Conservation (phyloP, 2,797 vertebrate species). For the Melanotaenia trifasciata region DNA sequence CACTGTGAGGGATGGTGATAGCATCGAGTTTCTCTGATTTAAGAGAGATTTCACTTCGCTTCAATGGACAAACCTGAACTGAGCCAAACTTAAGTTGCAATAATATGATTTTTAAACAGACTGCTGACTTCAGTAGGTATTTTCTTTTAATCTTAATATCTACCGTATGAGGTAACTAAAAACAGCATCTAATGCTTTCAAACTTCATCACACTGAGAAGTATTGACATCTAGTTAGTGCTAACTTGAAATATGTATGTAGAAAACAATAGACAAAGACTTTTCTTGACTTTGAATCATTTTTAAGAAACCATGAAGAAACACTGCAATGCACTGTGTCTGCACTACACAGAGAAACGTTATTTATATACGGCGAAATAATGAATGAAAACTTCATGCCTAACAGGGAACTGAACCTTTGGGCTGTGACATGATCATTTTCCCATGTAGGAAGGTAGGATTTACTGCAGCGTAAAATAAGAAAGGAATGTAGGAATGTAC, state of each 20-base stretch:
- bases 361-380: neutral
- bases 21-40: slow-evolving; percentile 19
- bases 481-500: slow-evolving; percentile 1
- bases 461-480: slow-evolving; percentile 6
- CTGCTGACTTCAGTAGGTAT: neutral
- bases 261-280: neutral
- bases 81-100: neutral
- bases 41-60: neutral
- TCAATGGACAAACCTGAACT: neutral
- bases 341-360: neutral
- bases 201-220: neutral
- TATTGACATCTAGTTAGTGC: neutral
- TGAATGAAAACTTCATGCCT: neutral
- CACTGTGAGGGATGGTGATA: slow-evolving; percentile 27
- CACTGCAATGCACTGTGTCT: neutral
- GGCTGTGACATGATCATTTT: neutral
- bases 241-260: neutral
- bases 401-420: neutral
- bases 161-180: neutral
- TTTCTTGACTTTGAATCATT: neutral
- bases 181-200: neutral
- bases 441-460: neutral
- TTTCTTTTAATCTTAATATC: neutral
- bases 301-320: neutral
- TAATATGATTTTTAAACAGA: neutral